Conservation (phyloP, 2,888 invertebrate genomes). For the Arge pagana region DNA sequence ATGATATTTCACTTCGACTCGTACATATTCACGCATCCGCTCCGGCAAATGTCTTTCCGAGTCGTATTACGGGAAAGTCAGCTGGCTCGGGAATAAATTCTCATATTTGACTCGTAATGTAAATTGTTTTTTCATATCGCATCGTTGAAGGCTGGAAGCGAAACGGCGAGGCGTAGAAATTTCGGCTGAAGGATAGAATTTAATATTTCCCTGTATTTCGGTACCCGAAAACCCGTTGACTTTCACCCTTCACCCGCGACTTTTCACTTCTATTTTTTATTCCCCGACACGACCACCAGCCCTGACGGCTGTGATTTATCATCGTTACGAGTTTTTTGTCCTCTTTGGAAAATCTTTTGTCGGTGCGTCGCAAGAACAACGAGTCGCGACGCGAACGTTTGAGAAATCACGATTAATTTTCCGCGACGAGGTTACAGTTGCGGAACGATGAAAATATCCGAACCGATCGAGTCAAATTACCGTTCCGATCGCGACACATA, state of each 20-base stretch:
- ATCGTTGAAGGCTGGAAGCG: too few relatives aligned
- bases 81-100: conserved; percentile 17
- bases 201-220: conserved; percentile 18
- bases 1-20: conserved; percentile 19
- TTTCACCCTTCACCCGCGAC: background rate
- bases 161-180: too few relatives aligned
- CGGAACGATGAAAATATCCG: too few relatives aligned
- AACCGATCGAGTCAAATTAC: too few relatives aligned
- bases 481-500: too few relatives aligned
- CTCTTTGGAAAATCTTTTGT: too few relatives aligned
- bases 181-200: too few relatives aligned
- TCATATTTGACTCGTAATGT: conserved; percentile 21
- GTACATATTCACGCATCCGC: conserved; percentile 13
- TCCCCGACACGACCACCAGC: background rate
- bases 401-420: too few relatives aligned
- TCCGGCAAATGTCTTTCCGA: conserved; percentile 7
- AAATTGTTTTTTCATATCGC: conserved; percentile 22
- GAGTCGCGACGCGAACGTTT: background rate
- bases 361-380: background rate
- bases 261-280: background rate
- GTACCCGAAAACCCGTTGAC: conserved; percentile 17
- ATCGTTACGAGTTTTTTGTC: too few relatives aligned
- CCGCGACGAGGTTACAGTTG: too few relatives aligned
- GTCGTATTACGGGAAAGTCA: background rate
- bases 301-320: too few relatives aligned